Percentiles rank a stretch among this genome's conserved stretches.
Evolutionary conservation across 1,140 invertebrate species (phyloP).

Genomic region (Neodiprion pinetum): DNA sequence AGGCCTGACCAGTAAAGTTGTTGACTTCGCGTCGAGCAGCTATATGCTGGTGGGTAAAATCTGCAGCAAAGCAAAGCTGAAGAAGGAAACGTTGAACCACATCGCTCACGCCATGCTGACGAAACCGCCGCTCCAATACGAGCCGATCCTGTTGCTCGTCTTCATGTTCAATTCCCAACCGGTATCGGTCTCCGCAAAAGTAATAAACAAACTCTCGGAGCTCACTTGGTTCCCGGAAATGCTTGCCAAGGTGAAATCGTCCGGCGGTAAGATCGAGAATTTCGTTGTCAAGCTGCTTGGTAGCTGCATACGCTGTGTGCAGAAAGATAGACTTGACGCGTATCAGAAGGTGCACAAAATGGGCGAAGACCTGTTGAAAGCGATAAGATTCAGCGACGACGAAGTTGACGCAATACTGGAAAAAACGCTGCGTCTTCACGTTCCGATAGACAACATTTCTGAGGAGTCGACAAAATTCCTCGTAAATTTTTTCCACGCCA

Average conservation of each 20-base stretch:
- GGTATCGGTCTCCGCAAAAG: conserved; percentile 59
- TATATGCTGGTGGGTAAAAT: conserved; percentile 79
- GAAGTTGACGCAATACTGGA: conserved; percentile 54
- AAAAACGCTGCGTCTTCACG: conserved; percentile 32
- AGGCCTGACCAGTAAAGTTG: conserved; percentile 70
- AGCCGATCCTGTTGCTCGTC: conserved; percentile 66
- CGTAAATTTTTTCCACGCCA: conserved; percentile 54
- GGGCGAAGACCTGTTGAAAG: conserved; percentile 61
- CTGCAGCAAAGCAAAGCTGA: conserved; percentile 70
- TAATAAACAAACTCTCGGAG: conserved; percentile 61
- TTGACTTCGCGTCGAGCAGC: conserved; percentile 75
- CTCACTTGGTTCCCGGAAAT: conserved; percentile 62
- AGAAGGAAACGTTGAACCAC: conserved; percentile 66
- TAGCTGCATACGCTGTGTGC: conserved; percentile 29
- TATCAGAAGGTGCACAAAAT: conserved; percentile 31
- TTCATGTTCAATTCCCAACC: conserved; percentile 69
- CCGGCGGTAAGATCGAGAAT: conserved; percentile 60
- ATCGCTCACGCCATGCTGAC: conserved; percentile 69
- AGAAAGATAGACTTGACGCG: conserved; percentile 19
- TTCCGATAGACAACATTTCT: conserved; percentile 35
- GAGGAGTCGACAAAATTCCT: conserved; percentile 38
- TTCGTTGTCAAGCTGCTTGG: conserved; percentile 64
- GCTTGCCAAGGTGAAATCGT: conserved; percentile 60
- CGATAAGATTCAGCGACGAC: conserved; percentile 59
- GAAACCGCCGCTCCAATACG: conserved; percentile 61